Evolutionary conservation across 35 echinoderm and acorn worm species (phyloP).

Genomic region (Ophiothrix spiculata): DNA sequence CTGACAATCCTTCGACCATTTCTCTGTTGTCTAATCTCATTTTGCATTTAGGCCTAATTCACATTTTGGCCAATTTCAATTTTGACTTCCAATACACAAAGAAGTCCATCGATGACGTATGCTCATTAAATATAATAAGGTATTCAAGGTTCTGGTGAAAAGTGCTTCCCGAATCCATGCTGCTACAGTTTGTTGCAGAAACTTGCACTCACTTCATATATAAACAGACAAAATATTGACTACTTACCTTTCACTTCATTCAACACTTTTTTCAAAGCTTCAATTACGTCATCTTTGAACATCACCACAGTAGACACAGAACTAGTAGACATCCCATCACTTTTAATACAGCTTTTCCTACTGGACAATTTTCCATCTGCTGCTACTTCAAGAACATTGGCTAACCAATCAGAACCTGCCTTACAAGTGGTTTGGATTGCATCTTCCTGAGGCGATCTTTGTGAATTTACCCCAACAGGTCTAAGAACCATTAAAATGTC

Average conservation of each 20-base stretch:
- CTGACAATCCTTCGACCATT: too few species aligned
- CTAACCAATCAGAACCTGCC: slow-evolving; percentile 29
- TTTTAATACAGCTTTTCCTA: background rate
- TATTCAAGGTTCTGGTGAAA: too few species aligned
- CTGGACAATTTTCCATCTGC: background rate
- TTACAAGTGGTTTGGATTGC: slow-evolving; percentile 6
- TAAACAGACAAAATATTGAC: background rate
- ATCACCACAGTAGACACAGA: background rate
- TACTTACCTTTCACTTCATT: background rate
- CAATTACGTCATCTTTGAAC: background rate
- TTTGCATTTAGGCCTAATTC: too few species aligned
- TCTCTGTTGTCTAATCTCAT: too few species aligned
- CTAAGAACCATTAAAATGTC: slow-evolving; percentile 5
- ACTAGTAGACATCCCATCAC: background rate
- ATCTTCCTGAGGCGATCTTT: background rate
- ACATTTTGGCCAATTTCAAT: too few species aligned
- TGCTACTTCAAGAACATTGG: background rate
- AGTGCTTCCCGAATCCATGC: too few species aligned
- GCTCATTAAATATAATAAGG: too few species aligned
- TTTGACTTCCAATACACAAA: too few species aligned
- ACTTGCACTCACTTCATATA: too few species aligned
- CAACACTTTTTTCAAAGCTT: background rate
- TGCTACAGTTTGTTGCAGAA: too few species aligned
- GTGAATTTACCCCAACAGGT: background rate
- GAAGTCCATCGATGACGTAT: too few species aligned